Evolutionary conservation across 2,888 invertebrate species (phyloP), one percentile per base, ranked within the genome.

Genomic region (Phytoseiulus persimilis): DNA sequence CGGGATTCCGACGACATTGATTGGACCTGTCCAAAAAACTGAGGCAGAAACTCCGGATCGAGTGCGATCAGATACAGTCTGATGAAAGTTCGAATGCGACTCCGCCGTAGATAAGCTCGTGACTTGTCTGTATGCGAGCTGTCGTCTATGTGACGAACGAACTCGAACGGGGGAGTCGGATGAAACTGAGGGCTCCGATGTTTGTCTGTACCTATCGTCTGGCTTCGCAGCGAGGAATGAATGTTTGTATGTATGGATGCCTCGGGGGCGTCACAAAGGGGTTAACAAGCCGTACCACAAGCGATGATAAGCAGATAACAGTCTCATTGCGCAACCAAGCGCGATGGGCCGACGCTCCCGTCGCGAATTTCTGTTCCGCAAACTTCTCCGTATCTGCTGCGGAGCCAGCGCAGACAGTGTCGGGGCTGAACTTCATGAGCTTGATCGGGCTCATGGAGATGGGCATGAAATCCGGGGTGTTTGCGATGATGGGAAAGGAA

Each of bases 261-360:
- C 31, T 28, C 9, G 32, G 33, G 31, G 45, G 39, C 32, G n/a
- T 32, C 87, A 87, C 87, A 87, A 87, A 87, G 33, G 87, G 87
- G 87, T 87, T 87, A 87, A 87, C 87, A 87, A 87, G 87, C 87
- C 87, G 87, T 31, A 87, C 65, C 65, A 65, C 28, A 28, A 14
- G 11, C 65, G 18, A 65, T 23, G 65, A 65, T 65, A 65, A 65
- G 65, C 65, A 65, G 65, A 65, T 65, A 65, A 65, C 65, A 65
- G 65, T 28, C 65, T 65, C 18, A 14, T 65, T 65, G 65, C 65
- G 65, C 65, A 65, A 65, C 65, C 65, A 65, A 14, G 65, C 65
- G 65, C 65, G 28, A 65, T 65, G 18, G 65, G 23, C 65, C 65
- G 65, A 23, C 39, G 65, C 18, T 65, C 18, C 65, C 18, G 65